Percentiles rank a stretch among this genome's conserved stretches.
Evolutionary conservation across 2,888 invertebrate genomes (phyloP).

Genomic region (Pheosia gnoma): DNA sequence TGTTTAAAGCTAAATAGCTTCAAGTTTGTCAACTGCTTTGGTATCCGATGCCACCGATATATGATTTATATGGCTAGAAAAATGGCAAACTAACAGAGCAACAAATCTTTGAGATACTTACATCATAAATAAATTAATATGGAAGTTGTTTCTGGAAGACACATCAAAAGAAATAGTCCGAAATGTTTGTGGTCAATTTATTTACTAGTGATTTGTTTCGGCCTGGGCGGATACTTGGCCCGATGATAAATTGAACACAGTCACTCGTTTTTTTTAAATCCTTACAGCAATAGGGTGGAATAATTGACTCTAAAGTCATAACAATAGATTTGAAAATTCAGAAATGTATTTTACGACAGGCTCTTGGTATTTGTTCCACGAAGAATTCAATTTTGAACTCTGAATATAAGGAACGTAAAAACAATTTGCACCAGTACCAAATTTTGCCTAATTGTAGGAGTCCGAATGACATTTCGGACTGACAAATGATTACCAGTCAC

Average conservation of each 20-base stretch:
- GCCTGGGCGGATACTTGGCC: conserved; percentile 80
- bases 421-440: conserved; percentile 45
- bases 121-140: conserved; percentile 62
- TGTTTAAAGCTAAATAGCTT: not conserved
- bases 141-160: conserved; percentile 50
- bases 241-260: conserved; percentile 78
- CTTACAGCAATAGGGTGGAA: conserved; percentile 25
- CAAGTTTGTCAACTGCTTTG: not conserved
- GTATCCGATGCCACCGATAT: conserved; percentile 23
- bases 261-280: conserved; percentile 66
- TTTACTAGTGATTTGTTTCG: conserved; percentile 81
- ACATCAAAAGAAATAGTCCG: conserved; percentile 71
- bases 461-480: conserved; percentile 74
- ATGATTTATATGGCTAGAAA: conserved; percentile 41
- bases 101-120: conserved; percentile 48
- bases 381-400: conserved; percentile 53
- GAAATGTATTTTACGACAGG: conserved; percentile 12
- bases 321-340: conserved; percentile 40
- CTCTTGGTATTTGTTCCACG: conserved; percentile 13
- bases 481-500: conserved; percentile 78
- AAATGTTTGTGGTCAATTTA: conserved; percentile 81
- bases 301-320: conserved; percentile 41
- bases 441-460: conserved; percentile 50
- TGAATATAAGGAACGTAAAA: conserved; percentile 40
- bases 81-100: conserved; percentile 44